Conservation (phyloP, 2,888 invertebrate genomes). For the Leuctra nigra region DNA sequence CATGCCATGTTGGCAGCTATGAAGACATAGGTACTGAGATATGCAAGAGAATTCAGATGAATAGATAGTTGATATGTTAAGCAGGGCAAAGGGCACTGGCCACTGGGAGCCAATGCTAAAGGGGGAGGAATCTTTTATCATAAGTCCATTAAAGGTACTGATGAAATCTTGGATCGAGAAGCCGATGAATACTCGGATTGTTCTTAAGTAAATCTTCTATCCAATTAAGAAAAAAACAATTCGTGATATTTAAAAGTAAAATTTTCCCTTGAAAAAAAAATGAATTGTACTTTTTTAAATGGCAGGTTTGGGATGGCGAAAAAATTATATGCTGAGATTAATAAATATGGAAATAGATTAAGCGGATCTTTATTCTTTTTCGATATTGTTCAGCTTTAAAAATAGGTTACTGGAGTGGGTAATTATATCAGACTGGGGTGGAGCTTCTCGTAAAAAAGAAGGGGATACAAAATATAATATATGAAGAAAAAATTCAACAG, state of each 20-base stretch:
- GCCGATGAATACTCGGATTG: not conserved
- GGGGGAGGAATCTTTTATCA: not conserved
- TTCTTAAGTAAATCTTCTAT: too few species aligned
- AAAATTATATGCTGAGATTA: too few species aligned
- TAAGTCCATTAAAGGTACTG: conserved; percentile 2
- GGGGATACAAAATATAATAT: conserved; percentile 1
- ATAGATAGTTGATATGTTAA: conserved; percentile 12
- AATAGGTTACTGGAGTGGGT: not conserved
- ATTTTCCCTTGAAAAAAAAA: too few species aligned
- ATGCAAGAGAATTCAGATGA: not conserved
- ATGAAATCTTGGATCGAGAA: conserved; percentile 4
- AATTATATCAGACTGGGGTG: conserved; percentile 2
- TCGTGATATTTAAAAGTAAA: too few species aligned
- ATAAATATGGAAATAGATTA: not conserved
- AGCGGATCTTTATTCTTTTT: not conserved
- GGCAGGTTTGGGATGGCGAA: too few species aligned
- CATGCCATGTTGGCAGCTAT: not conserved
- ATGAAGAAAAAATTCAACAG: not conserved
- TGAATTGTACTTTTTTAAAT: too few species aligned
- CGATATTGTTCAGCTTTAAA: conserved; percentile 1
- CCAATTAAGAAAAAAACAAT: too few species aligned
- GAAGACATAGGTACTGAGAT: too few species aligned
- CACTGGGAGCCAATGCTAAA: not conserved
- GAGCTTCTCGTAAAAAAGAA: not conserved
- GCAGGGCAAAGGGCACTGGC: conserved; percentile 10